Percentiles rank a stretch among this genome's conserved stretches.
These are phyloP conservation scores for Malurus cyaneus DNA, from an alignment of 2,113 vertebrate species.

Conservation along the genomic window DNA sequence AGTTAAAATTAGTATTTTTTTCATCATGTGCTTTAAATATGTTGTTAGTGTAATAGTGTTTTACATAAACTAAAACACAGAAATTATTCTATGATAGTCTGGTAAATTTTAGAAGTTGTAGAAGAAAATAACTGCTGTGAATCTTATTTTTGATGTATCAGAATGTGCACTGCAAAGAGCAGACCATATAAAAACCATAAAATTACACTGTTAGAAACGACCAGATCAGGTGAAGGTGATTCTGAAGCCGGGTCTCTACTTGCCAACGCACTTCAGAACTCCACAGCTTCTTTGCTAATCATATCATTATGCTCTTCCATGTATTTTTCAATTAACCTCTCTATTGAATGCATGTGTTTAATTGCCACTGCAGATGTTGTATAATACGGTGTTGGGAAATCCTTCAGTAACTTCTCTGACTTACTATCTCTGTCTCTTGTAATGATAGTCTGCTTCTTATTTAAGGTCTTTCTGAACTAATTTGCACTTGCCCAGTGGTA, in stretches of 20 bases:
- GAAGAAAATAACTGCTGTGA: not conserved
- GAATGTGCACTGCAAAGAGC: not conserved
- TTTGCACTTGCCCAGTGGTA: not conserved
- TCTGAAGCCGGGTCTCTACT: not conserved
- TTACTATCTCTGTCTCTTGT: not conserved
- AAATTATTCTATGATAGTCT: not conserved
- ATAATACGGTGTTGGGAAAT: not conserved
- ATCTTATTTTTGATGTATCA: not conserved
- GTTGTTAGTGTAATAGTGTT: not conserved
- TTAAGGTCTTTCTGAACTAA: not conserved
- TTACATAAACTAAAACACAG: not conserved
- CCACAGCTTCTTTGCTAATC: not conserved
- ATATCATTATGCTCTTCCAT: not conserved
- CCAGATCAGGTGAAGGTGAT: not conserved
- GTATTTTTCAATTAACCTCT: slow-evolving; percentile 15
- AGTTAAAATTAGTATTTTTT: not conserved
- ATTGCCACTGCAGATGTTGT: not conserved
- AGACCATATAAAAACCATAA: not conserved
- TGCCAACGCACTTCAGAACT: not conserved
- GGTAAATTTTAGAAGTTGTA: slow-evolving; percentile 1
- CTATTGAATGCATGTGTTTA: not conserved
- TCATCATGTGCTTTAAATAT: slow-evolving; percentile 51
- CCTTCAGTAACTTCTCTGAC: not conserved
- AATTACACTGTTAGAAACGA: not conserved
- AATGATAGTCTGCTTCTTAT: not conserved